Evolutionary conservation across 2,113 vertebrate genomes (phyloP), one percentile per base, ranked within the genome.

Genomic region (Tetraodon nigroviridis): DNA sequence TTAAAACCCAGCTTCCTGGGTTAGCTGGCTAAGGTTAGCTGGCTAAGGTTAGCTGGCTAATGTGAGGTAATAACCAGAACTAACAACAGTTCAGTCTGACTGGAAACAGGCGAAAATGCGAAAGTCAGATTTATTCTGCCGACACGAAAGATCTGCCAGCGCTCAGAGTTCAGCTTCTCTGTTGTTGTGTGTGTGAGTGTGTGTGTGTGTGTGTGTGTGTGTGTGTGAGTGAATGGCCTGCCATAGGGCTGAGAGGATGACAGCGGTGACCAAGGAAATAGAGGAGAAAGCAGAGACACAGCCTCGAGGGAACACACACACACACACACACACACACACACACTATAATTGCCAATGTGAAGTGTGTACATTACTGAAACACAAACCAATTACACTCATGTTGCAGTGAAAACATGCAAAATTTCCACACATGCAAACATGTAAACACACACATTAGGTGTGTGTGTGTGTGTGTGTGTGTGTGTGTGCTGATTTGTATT

Each of bases 261-360:
- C 87, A 88, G 85, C 85, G 86, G 87, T 86, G 82, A 81, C 85
- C 78, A 72, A 86, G 80, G 79, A 87, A 82, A 81, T 68, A 66
- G 79, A 74, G 78, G 78, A 81, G 78, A 58, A 64, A 67, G 72
- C 46, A 73, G 75, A 75, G 80, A 80, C 56, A 55, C 54, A n/a
- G 80, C 83, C 84, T 79, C 81, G 17, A 71, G 83, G 82, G 83
- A 79, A 73, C 76, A 66, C 81, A 61, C 64, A 44, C 44, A 46
- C 44, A n/a, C 15, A 46, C 49, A 16, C 63, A n/a, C 67, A 49
- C 37, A 49, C 61, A 51, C 57, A 74, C 65, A 75, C 62, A 45
- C 58, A 61, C 46, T 73, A 55, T 59, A 16, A 50, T 51, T 12
- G 48, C 68, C 19, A 51, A 45, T 64, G 51, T 41, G 46, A 44